These are phyloP conservation scores for Spisula solida DNA, from an alignment of 2,888 invertebrate genomes.

Conservation along the genomic window DNA sequence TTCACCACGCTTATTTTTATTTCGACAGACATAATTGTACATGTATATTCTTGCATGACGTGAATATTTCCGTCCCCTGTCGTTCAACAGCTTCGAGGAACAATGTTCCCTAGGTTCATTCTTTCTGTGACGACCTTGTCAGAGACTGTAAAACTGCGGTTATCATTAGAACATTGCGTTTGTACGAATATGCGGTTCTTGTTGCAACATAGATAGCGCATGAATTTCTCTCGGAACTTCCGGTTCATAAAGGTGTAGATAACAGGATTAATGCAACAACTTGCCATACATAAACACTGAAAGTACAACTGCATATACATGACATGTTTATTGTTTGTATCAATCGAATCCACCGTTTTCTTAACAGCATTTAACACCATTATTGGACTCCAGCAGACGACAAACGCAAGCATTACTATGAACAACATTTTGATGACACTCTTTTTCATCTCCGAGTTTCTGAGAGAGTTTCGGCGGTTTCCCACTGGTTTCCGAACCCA, in stretches of 20 bases:
- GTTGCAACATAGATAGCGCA: constrained; percentile 56
- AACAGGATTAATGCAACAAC: constrained; percentile 80
- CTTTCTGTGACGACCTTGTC: constrained; percentile 28
- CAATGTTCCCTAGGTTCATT: constrained; percentile 43
- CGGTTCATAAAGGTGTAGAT: constrained; percentile 82
- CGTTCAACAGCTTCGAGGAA: constrained; percentile 26
- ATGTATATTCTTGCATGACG: too few relatives aligned
- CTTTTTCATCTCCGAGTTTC: constrained; percentile 75
- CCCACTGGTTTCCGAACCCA: constrained; percentile 76
- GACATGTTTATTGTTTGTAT: constrained; percentile 20
- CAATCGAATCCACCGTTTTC: constrained; percentile 36
- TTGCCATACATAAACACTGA: constrained; percentile 77
- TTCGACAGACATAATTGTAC: too few relatives aligned
- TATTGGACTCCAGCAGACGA: constrained; percentile 79
- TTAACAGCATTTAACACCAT: constrained; percentile 72
- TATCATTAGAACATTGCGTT: not conserved
- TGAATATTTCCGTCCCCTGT: too few relatives aligned
- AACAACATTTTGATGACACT: constrained; percentile 81
- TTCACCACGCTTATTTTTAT: too few relatives aligned
- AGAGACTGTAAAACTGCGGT: not conserved
- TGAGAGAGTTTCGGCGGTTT: constrained; percentile 63
- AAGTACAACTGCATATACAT: constrained; percentile 73
- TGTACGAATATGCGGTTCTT: constrained; percentile 49
- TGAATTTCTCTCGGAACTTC: constrained; percentile 72
- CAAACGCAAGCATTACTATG: constrained; percentile 77